Percentiles rank a stretch among this genome's conserved stretches.
These are phyloP conservation scores for Pandion haliaetus DNA, from an alignment of 2,113 vertebrate species.

Conservation along the genomic window DNA sequence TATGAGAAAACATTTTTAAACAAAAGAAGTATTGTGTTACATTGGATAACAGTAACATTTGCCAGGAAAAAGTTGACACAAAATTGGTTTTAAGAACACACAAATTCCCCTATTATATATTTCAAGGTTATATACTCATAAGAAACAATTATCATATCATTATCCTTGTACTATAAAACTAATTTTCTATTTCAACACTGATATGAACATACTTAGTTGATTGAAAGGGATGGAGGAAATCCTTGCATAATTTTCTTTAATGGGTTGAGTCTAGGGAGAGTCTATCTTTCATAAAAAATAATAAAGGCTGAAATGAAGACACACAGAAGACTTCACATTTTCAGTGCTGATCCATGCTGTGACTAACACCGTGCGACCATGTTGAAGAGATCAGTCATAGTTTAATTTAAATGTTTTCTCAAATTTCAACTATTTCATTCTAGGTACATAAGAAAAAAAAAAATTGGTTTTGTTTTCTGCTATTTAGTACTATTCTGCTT, in stretches of 20 bases:
- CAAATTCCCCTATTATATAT: not conserved
- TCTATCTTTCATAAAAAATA: slow-evolving; percentile 9
- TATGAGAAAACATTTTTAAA: not conserved
- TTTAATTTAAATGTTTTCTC: not conserved
- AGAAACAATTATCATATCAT: slow-evolving; percentile 58
- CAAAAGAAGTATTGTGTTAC: not conserved
- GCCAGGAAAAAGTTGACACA: not conserved
- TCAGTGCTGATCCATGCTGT: not conserved
- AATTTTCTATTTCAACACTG: slow-evolving; percentile 53
- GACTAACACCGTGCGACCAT: not conserved
- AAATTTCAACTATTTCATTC: not conserved
- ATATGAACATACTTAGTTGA: slow-evolving; percentile 18
- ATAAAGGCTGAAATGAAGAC: not conserved
- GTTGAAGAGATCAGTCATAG: not conserved
- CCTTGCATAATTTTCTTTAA: slow-evolving; percentile 33
- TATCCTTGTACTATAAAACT: slow-evolving; percentile 25
- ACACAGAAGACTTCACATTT: not conserved
- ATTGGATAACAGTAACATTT: not conserved
- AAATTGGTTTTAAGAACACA: slow-evolving; percentile 2
- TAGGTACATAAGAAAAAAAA: not conserved
- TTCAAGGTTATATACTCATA: slow-evolving; percentile 39
- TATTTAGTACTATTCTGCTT: not conserved
- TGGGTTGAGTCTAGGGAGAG: not conserved
- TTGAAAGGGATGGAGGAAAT: slow-evolving; percentile 42
- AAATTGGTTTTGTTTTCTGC: accelerated